Conservation (phyloP, 2,888 invertebrate genomes). For the Sisyra terminalis region DNA sequence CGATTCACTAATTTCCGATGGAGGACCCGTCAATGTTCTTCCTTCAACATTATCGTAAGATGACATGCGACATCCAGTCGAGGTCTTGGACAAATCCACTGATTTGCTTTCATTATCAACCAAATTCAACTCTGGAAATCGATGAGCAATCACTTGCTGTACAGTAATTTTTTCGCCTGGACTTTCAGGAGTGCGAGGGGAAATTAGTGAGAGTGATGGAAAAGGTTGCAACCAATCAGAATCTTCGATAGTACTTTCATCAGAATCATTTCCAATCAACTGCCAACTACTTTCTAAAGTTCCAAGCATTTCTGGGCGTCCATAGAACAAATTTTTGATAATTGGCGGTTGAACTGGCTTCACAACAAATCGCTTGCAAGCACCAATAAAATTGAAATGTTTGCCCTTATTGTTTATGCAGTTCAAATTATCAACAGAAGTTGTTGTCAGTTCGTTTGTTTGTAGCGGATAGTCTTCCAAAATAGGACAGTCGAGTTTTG, state of each 20-base stretch:
- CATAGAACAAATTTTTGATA: slow-evolving; percentile 29
- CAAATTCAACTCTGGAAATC: slow-evolving; percentile 23
- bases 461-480: slow-evolving; percentile 5
- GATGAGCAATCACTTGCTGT: slow-evolving; percentile 25
- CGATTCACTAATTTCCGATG: slow-evolving; percentile 34
- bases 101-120: slow-evolving; percentile 17
- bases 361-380: slow-evolving; percentile 35
- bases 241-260: slow-evolving; percentile 31
- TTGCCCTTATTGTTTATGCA: slow-evolving; percentile 28
- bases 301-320: slow-evolving; percentile 44
- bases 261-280: slow-evolving; percentile 49
- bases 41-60: slow-evolving; percentile 71
- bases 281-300: slow-evolving; percentile 83
- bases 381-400: slow-evolving; percentile 17
- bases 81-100: slow-evolving; percentile 27
- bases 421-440: slow-evolving; percentile 51
- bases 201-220: slow-evolving; percentile 13
- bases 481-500: slow-evolving; percentile 1
- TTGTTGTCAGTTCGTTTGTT: slow-evolving; percentile 17
- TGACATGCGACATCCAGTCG: slow-evolving; percentile 39
- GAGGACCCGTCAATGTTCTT: slow-evolving; percentile 23
- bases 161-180: slow-evolving; percentile 18
- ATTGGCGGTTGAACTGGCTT: slow-evolving; percentile 59
- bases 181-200: slow-evolving; percentile 8
- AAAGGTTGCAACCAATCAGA: slow-evolving; percentile 27